phyloP scores from a whole-genome alignment of 2,113 vertebrate species.

The Xyrauchen texanus region DNA sequence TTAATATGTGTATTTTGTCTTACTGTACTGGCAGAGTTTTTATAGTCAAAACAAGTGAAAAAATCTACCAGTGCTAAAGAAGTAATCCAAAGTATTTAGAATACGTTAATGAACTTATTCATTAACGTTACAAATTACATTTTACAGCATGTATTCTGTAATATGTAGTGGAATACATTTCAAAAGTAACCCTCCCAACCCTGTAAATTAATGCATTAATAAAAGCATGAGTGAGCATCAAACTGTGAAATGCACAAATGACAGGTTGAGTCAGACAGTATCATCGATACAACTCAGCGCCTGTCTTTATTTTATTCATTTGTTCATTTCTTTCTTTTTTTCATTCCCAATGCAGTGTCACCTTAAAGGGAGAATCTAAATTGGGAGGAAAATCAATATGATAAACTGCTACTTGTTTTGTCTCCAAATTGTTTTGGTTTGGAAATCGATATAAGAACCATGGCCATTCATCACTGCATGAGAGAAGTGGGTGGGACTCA shows the following conservation, averaged over 20 bases:
- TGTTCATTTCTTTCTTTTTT: slow-evolving; percentile 65
- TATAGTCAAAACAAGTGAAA: too few species aligned
- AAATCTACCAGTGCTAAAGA: too few species aligned
- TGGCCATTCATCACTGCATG: slow-evolving; percentile 77
- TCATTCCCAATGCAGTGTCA: slow-evolving; percentile 70
- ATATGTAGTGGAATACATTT: too few species aligned
- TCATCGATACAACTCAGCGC: slow-evolving; percentile 59
- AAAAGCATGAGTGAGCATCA: not conserved
- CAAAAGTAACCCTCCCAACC: too few species aligned
- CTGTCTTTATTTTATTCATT: slow-evolving; percentile 55
- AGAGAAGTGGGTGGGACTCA: slow-evolving; percentile 61
- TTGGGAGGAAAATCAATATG: slow-evolving; percentile 81
- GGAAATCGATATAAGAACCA: slow-evolving; percentile 77
- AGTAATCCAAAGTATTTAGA: too few species aligned
- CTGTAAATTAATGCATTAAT: too few species aligned
- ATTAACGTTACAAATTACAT: too few species aligned
- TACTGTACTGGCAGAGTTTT: too few species aligned
- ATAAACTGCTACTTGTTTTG: slow-evolving; percentile 84
- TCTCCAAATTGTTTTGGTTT: slow-evolving; percentile 83
- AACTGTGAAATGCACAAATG: not conserved
- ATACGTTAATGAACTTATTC: too few species aligned
- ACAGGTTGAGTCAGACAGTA: slow-evolving; percentile 46
- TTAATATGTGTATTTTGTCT: too few species aligned
- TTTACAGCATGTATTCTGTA: too few species aligned
- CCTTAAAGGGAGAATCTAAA: slow-evolving; percentile 73